A percentile compares a stretch with the other conserved stretches of the same genome.
phyloP scores from a whole-genome alignment of 2,797 vertebrate genomes.

The Malacoraja senta region DNA sequence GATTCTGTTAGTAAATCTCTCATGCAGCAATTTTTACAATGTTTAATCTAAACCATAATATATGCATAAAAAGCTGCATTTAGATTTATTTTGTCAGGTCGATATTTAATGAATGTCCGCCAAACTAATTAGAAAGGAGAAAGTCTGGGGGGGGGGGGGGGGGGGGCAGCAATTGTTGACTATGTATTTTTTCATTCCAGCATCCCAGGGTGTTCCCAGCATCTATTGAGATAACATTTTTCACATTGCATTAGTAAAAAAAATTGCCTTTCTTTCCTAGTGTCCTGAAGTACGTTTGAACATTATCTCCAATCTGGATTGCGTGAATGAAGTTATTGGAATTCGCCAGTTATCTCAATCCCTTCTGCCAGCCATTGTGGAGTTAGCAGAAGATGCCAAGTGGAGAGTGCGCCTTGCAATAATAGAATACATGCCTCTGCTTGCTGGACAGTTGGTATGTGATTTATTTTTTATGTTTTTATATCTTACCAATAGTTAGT shows the following conservation, averaged over 20 bases:
- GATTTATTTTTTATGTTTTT: background rate
- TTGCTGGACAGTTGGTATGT: slow-evolving; percentile 82
- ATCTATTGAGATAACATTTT: background rate
- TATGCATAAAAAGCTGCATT: too few species aligned
- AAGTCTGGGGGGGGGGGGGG: background rate
- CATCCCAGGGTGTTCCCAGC: background rate
- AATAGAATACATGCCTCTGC: slow-evolving; percentile 85
- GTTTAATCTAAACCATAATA: background rate
- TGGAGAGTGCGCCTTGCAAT: slow-evolving; percentile 86
- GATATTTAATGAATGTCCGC: background rate
- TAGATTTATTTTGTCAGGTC: background rate
- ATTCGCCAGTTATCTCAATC: slow-evolving; percentile 84
- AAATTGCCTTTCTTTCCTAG: slow-evolving; percentile 48
- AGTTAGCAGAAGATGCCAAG: slow-evolving; percentile 81
- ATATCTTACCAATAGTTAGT: background rate
- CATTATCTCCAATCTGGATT: slow-evolving; percentile 86
- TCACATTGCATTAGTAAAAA: background rate
- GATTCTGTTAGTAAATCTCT: background rate
- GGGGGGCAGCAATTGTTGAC: background rate
- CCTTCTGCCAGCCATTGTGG: slow-evolving; percentile 80
- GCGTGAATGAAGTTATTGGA: slow-evolving; percentile 84
- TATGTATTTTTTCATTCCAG: background rate
- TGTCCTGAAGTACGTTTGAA: slow-evolving; percentile 85
- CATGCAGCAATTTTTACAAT: background rate
- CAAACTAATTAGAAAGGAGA: background rate